Base-by-base conservation (phyloP, 2,113 vertebrate genomes). In the Cryptomyrus ogoouensis region DNA sequence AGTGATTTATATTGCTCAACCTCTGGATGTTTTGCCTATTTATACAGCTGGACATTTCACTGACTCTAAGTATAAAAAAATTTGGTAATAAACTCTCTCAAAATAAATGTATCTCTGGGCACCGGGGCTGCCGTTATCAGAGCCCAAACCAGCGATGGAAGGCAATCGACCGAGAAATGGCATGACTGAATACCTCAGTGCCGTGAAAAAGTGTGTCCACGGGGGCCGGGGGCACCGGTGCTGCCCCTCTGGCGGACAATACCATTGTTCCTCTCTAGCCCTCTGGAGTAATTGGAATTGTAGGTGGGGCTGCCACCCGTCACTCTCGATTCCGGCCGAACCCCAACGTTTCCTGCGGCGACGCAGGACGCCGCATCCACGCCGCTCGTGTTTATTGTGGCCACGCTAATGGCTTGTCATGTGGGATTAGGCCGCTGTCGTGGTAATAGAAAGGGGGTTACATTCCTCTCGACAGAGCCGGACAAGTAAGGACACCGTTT, bases 81-180 rank as follows among this genome's bases (percentile, higher is more conserved):
- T 46, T 47, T 46, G 7, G 39, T n/a, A 24, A 47, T 46, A 47
- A 83, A 83, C n/a, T 66, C 8, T 10, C n/a, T 66, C n/a, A 66
- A 66, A 44, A 47, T 24, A 83, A 83, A 83, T 21, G 4, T 4
- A 47, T 47, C 44, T 47, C 44, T 46, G 21, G 7, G 47, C 47
- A 19, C 27, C 1, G 5, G 44, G 46, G 46, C 24, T 8, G n/a
- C 3, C 0, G 21, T 83, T 70, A 70, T 70, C 62, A 39, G 80
- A 21, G 89, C 15, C 31, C 21, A 27, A 6, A 42, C 42, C 24
- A 9, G 39, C 0, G 74, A 13, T 9, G 62, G 27, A 21, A 35
- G 87, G 58, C 19, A 85, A 87, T 90, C 89, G 52, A 77, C 47
- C 84, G 56, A 86, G 24, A 35, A 83, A 70, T 90, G 62, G 85